These are phyloP conservation scores for Xerus rutilus DNA, from an alignment of 2,797 vertebrate genomes.

Conservation along the genomic window DNA sequence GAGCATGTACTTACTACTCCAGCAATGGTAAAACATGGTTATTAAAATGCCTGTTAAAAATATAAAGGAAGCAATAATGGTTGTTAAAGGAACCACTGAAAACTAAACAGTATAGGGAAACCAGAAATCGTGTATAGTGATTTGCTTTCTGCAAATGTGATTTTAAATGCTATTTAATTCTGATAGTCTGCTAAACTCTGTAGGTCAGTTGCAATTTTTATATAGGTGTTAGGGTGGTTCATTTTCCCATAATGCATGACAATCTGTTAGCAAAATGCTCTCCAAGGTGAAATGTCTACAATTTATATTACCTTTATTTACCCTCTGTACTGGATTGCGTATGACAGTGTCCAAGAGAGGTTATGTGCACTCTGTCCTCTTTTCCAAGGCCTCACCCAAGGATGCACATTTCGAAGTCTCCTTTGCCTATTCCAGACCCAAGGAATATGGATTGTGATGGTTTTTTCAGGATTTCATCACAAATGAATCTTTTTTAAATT, in stretches of 20 bases:
- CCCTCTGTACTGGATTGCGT: background rate
- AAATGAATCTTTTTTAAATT: background rate
- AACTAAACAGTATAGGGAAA: background rate
- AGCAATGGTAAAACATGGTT: background rate
- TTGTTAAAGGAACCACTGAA: background rate
- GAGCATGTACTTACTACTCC: background rate
- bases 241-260: fast-evolving
- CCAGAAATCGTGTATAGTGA: background rate
- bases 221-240: background rate
- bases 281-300: background rate
- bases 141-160: background rate
- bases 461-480: background rate
- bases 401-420: background rate
- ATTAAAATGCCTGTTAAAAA: background rate
- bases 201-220: background rate
- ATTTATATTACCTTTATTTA: background rate
- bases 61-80: background rate
- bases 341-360: too few species aligned
- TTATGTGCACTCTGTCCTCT: background rate
- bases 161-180: slow-evolving; percentile 12
- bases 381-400: background rate
- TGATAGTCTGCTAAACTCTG: background rate
- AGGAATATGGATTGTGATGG: background rate
- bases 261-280: background rate
- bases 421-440: background rate